Conservation (phyloP, 2,797 vertebrate genomes). For the Anguilla obscura region DNA sequence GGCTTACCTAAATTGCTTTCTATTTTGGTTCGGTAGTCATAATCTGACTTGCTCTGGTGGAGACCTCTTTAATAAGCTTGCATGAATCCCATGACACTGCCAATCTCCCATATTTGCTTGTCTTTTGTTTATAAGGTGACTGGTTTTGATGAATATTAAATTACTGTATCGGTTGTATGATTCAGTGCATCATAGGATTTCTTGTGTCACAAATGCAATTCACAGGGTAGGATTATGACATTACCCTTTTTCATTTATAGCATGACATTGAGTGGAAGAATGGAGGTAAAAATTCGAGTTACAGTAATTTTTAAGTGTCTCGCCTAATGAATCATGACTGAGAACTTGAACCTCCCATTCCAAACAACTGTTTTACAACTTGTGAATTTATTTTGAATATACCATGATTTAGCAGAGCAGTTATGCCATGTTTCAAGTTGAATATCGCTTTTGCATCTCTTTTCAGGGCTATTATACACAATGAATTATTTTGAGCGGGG, state of each 20-base stretch:
- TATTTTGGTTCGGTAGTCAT: constrained; percentile 31
- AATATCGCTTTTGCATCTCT: neutral
- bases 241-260: neutral
- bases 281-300: neutral
- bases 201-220: neutral
- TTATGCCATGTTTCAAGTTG: neutral
- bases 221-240: neutral
- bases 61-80: constrained; percentile 33
- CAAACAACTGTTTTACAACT: neutral
- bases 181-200: neutral
- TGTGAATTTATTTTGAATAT: neutral
- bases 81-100: constrained; percentile 22
- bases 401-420: neutral
- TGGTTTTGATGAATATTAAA: constrained; percentile 1
- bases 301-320: neutral
- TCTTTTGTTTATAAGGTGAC: constrained; percentile 6
- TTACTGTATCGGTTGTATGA: neutral
- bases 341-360: neutral
- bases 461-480: neutral
- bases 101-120: constrained; percentile 21
- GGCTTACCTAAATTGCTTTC: constrained; percentile 34
- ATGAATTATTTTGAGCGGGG: neutral
- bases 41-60: constrained; percentile 35
- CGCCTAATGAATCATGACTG: neutral
- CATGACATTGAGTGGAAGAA: neutral